These are phyloP conservation scores for Epinephelus awoara DNA, from an alignment of 2,797 vertebrate species.

Conservation along the genomic window DNA sequence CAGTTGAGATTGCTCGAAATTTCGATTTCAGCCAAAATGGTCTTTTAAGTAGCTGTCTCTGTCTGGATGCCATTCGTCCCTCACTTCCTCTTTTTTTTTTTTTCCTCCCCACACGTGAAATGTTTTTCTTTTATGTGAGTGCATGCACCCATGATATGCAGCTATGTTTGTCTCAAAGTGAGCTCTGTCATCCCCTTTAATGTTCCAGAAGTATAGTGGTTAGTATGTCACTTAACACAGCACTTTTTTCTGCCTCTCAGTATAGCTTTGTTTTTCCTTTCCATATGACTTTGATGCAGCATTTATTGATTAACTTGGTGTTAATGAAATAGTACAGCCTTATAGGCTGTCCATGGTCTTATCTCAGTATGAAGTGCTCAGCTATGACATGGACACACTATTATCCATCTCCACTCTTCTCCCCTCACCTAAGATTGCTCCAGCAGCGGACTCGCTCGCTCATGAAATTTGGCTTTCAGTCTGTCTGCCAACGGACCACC, in stretches of 20 bases:
- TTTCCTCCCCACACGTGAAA: conserved; percentile 17
- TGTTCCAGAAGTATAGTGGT: conserved; percentile 27
- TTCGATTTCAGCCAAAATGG: conserved; percentile 72
- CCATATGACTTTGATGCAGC: neutral
- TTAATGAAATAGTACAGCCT: neutral
- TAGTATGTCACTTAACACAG: conserved; percentile 32
- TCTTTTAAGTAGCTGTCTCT: conserved; percentile 70
- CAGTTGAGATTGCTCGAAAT: conserved; percentile 76
- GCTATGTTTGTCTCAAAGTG: conserved; percentile 35
- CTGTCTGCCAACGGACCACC: conserved; percentile 45
- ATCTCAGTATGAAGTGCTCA: conserved; percentile 2
- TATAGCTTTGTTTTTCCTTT: neutral
- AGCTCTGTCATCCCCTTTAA: conserved; percentile 44
- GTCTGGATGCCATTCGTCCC: conserved; percentile 59
- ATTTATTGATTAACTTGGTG: neutral
- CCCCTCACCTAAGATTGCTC: conserved; percentile 55
- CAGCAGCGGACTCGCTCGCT: conserved; percentile 35
- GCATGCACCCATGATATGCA: conserved; percentile 47
- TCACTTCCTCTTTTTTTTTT: conserved; percentile 10
- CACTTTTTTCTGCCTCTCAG: neutral
- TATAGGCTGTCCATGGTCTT: neutral
- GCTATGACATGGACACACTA: conserved; percentile 33
- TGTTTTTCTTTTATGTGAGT: conserved; percentile 55
- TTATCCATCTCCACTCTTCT: conserved; percentile 34
- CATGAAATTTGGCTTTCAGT: conserved; percentile 64